A percentile compares a stretch with the other conserved stretches of the same genome.
These are phyloP conservation scores for Spheniscus mendiculus DNA, from an alignment of 2,113 vertebrate species.

Conservation along the genomic window DNA sequence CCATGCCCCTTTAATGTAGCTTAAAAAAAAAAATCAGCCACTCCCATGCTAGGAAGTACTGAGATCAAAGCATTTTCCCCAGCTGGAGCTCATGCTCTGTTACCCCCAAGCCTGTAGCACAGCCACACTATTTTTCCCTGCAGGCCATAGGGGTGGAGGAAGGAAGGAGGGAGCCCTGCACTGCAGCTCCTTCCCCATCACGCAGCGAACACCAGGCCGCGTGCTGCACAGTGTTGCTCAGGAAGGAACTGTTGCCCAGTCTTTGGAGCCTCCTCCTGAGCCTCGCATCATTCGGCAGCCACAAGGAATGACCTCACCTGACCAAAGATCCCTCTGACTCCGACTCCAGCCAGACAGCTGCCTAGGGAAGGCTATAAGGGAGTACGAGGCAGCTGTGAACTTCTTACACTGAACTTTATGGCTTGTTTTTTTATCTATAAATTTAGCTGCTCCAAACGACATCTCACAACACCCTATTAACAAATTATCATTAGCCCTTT, in stretches of 20 bases:
- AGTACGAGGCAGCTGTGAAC: not conserved
- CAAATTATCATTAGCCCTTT: not conserved
- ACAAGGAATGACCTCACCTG: not conserved
- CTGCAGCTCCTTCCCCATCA: not conserved
- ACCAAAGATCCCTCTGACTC: not conserved
- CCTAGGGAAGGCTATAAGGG: not conserved
- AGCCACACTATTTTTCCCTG: not conserved
- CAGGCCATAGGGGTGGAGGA: accelerated
- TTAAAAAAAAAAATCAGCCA: not conserved
- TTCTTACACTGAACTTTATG: not conserved
- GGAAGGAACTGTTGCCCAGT: not conserved
- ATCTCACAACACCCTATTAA: not conserved
- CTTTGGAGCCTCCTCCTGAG: not conserved
- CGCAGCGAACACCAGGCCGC: accelerated
- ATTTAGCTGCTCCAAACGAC: not conserved
- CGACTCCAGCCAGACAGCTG: not conserved
- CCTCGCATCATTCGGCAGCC: not conserved
- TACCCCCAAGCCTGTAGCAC: not conserved
- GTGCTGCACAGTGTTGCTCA: accelerated
- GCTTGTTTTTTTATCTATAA: not conserved
- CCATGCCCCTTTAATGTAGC: not conserved
- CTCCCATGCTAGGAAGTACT: not conserved
- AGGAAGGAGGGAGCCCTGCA: not conserved
- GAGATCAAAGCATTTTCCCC: slow-evolving; percentile 5
- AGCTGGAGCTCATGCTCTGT: not conserved